These are phyloP conservation scores for Pseudomugil gertrudae DNA, from an alignment of 2,797 vertebrate genomes.

Conservation along the genomic window DNA sequence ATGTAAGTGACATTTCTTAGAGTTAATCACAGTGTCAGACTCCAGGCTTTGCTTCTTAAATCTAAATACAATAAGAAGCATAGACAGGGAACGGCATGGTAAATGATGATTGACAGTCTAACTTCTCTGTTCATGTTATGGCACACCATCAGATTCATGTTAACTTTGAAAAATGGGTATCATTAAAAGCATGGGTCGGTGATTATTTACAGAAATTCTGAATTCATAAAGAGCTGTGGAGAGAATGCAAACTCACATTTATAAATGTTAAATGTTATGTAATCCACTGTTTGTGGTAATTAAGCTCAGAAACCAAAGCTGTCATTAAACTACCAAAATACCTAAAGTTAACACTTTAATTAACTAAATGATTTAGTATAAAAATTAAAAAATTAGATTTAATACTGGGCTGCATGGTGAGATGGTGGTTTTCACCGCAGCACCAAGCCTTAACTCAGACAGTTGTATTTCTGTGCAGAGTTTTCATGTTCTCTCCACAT, in stretches of 20 bases:
- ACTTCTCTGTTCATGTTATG: too few relatives aligned
- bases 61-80: slow-evolving; percentile 1
- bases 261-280: neutral
- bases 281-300: slow-evolving; percentile 25
- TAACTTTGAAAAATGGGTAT: slow-evolving; percentile 39
- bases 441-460: too few relatives aligned
- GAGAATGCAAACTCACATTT: slow-evolving; percentile 40
- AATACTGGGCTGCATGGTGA: too few relatives aligned
- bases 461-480: too few relatives aligned
- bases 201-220: slow-evolving; percentile 69
- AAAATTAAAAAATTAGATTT: slow-evolving; percentile 9
- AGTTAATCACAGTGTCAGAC: neutral
- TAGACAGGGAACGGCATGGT: neutral
- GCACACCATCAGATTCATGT: slow-evolving; percentile 35
- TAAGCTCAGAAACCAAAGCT: slow-evolving; percentile 61
- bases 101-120: neutral
- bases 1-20: neutral
- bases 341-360: slow-evolving; percentile 12
- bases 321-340: neutral
- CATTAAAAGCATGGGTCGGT: slow-evolving; percentile 15
- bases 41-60: neutral
- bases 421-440: too few relatives aligned
- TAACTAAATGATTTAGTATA: neutral
- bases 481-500: too few relatives aligned
- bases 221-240: slow-evolving; percentile 30